phyloP scores from a whole-genome alignment of 92 coral and sea anemone species.

The Meandrina meandrites region DNA sequence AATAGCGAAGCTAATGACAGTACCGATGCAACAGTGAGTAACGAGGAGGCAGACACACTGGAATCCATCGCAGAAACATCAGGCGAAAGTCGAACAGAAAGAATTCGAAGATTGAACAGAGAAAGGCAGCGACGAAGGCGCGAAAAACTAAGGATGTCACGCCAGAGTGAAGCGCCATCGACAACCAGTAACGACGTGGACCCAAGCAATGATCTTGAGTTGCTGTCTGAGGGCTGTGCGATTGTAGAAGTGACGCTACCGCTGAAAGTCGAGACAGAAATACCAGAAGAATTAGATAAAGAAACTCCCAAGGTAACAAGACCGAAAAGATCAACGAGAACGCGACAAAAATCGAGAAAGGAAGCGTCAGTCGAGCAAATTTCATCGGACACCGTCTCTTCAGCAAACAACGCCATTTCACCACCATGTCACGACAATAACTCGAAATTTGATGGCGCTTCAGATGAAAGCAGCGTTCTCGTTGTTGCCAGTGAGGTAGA shows the following conservation, averaged over 20 bases:
- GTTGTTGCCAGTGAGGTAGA: slow-evolving; percentile 93
- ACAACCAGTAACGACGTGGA: slow-evolving; percentile 83
- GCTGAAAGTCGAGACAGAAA: slow-evolving; percentile 62
- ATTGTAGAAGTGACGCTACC: slow-evolving; percentile 51
- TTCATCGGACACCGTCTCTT: slow-evolving; percentile 41
- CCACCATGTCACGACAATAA: slow-evolving; percentile 87
- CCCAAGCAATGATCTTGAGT: slow-evolving; percentile 54
- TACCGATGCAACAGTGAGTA: slow-evolving; percentile 70
- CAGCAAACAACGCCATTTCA: slow-evolving; percentile 80
- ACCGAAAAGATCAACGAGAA: slow-evolving; percentile 61
- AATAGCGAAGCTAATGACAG: slow-evolving; percentile 87
- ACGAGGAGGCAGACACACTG: slow-evolving; percentile 54
- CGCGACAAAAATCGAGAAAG: slow-evolving; percentile 36
- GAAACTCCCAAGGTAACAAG: slow-evolving; percentile 47
- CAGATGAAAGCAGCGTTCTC: slow-evolving; percentile 78
- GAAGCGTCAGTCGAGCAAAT: slow-evolving; percentile 44
- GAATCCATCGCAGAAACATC: slow-evolving; percentile 73
- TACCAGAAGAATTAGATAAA: slow-evolving; percentile 30
- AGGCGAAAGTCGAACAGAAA: slow-evolving; percentile 76
- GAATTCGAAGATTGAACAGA: slow-evolving; percentile 92
- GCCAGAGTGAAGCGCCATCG: slow-evolving; percentile 88
- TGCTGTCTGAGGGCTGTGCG: slow-evolving; percentile 57
- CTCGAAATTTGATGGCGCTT: slow-evolving; percentile 64
- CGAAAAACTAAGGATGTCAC: slow-evolving; percentile 96
- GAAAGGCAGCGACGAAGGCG: slow-evolving; percentile 98